Evolutionary conservation across 2,888 invertebrate genomes (phyloP).

Genomic region (Xanthia icteritia): DNA sequence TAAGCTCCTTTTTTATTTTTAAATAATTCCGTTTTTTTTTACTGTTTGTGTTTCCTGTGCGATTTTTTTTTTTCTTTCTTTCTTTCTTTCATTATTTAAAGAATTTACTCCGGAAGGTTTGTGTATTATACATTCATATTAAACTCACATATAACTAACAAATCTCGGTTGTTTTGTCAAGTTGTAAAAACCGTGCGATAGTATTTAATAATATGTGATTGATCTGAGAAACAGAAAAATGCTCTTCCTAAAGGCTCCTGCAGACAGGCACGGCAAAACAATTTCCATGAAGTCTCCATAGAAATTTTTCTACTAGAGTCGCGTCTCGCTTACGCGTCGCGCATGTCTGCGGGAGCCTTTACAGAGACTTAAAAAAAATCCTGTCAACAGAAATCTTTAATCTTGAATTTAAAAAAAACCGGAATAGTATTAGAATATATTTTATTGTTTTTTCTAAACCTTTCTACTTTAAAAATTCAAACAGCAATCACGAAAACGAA

Average conservation of each 20-base stretch:
- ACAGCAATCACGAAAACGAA: conserved; percentile 34
- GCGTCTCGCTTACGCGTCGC: too few relatives aligned
- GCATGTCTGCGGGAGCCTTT: too few relatives aligned
- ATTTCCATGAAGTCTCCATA: too few relatives aligned
- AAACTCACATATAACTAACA: background rate
- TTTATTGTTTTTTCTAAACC: background rate
- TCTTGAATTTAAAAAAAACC: background rate
- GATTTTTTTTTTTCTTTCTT: too few relatives aligned
- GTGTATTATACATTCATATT: background rate
- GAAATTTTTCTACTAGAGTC: too few relatives aligned
- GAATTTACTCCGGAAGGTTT: background rate
- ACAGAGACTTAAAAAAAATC: background rate
- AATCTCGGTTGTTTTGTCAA: background rate
- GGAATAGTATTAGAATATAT: background rate
- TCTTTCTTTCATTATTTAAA: too few relatives aligned
- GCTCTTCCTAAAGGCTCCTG: too few relatives aligned
- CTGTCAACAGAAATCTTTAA: too few relatives aligned
- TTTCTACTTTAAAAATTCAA: background rate
- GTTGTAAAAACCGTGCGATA: background rate
- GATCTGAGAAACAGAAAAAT: background rate
- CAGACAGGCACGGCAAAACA: too few relatives aligned
- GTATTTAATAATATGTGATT: background rate
- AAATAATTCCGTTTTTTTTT: too few relatives aligned
- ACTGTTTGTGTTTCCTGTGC: too few relatives aligned
- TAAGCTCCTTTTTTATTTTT: too few relatives aligned